Base-by-base conservation (phyloP, 2,888 invertebrate genomes). In the Lycophotia porphyrea region DNA sequence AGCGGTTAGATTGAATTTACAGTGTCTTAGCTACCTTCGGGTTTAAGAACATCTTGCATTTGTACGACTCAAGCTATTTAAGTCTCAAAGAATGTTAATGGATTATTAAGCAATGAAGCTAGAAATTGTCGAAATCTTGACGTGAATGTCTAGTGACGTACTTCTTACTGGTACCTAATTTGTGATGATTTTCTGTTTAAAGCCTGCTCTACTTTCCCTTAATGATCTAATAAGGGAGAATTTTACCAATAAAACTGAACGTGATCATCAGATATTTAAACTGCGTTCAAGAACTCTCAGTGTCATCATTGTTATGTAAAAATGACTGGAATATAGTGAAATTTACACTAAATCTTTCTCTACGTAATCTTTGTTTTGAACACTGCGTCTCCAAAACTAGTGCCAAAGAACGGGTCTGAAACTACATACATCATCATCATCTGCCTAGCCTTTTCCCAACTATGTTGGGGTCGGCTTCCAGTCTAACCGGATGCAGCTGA, bases 1-100 rank as follows among this genome's bases (percentile, higher is more conserved):
- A 77, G 77, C 74, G 63, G 77, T 80, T 58, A 55, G 58, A 76
- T 76, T 78, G 78, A 78, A 67, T 76, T 74, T 55, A 74, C 42
- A 72, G 39, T 72, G 42, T n/a, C 52, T 74, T 52, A 9, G 39
- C 31, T 74, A n/a, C 49, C n/a, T 36, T 34, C 5, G 15, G 55
- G 34, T 75, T 64, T 55, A 27, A 55, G 34, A 55, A 34, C 24
- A 27, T 81, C 15, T 44, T 52, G 24, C 18, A 42, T 81, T 80
- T 74, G 15, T 64, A 47, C 11, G 24, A 42, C 8, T 24, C 24
- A 5, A 34, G 39, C 8, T 34, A 34, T 49, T 67, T 58, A 15
- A 21, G 2, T 47, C n/a, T 47, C 1, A 24, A 27, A 55, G 0
- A 64, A 44, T 9, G 9, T 15, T 39, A 24, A 15, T 58, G n/a